A percentile compares a stretch with the other conserved stretches of the same genome.
These are phyloP conservation scores for Polyergus mexicanus DNA, from an alignment of 1,140 invertebrate species.

Conservation along the genomic window DNA sequence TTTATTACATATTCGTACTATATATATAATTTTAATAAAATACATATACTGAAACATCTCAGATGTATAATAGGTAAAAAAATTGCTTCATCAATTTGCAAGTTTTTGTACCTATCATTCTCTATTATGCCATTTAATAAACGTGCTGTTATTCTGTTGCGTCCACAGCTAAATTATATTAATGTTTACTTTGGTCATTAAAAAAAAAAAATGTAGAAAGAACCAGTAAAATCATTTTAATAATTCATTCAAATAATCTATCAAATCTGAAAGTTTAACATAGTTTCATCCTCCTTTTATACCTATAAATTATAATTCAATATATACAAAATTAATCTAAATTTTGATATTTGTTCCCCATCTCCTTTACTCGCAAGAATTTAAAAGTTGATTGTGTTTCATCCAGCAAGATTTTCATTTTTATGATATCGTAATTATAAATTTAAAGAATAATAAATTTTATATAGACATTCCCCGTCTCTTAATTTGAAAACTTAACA, in stretches of 20 bases:
- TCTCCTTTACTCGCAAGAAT: constrained; percentile 20
- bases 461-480: not conserved
- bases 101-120: constrained; percentile 61
- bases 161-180: constrained; percentile 73
- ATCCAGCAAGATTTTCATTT: not conserved
- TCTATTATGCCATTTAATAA: constrained; percentile 48
- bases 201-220: constrained; percentile 54
- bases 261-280: constrained; percentile 7
- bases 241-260: constrained; percentile 2
- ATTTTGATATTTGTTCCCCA: constrained; percentile 43
- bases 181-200: constrained; percentile 69
- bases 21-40: constrained; percentile 67
- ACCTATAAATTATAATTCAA: not conserved
- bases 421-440: not conserved
- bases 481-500: constrained; percentile 1
- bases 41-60: constrained; percentile 66
- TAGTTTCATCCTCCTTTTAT: not conserved
- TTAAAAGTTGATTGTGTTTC: not conserved
- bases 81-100: constrained; percentile 47
- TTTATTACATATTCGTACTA: constrained; percentile 73
- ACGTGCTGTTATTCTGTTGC: constrained; percentile 61
- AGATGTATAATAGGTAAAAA: constrained; percentile 65
- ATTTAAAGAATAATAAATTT: not conserved
- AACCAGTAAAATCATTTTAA: constrained; percentile 14
- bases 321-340: constrained; percentile 49